These are phyloP conservation scores for Galendromus occidentalis DNA, from an alignment of 1,140 invertebrate genomes.

Conservation along the genomic window DNA sequence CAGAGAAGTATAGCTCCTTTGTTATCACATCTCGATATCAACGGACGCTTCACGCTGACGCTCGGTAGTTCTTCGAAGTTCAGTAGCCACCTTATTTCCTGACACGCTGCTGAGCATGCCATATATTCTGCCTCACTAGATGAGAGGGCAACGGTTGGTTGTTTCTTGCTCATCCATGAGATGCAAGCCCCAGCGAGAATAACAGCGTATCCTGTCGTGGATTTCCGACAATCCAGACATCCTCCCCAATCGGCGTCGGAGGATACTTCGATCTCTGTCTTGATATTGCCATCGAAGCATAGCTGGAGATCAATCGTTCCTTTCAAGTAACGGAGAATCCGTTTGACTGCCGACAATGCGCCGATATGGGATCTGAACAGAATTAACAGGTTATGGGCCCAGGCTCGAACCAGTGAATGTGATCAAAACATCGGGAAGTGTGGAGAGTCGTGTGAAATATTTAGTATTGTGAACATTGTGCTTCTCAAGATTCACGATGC, in stretches of 20 bases:
- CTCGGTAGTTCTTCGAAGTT: too few species aligned
- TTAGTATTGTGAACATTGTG: too few species aligned
- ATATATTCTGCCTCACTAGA: constrained; percentile 29
- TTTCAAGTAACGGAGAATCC: constrained; percentile 29
- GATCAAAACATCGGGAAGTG: too few species aligned
- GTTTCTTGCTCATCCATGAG: constrained; percentile 32
- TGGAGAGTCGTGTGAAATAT: too few species aligned
- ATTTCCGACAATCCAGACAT: constrained; percentile 19
- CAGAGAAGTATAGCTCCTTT: constrained; percentile 26
- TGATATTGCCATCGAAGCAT: too few species aligned
- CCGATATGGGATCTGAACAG: too few species aligned
- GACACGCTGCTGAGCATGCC: not conserved
- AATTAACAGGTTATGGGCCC: too few species aligned
- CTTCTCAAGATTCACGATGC: too few species aligned
- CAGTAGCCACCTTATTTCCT: not conserved
- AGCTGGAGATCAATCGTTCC: too few species aligned
- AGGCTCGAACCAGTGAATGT: too few species aligned
- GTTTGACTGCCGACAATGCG: constrained; percentile 28
- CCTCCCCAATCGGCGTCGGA: constrained; percentile 27
- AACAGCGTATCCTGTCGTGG: constrained; percentile 26
- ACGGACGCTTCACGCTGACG: too few species aligned
- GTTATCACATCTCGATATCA: constrained; percentile 21
- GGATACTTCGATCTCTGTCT: too few species aligned
- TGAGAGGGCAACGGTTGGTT: constrained; percentile 29
- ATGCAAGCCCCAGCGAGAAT: constrained; percentile 25